Percentiles rank a stretch among this genome's conserved stretches.
These are phyloP conservation scores for Anabas testudineus DNA, from an alignment of 2,797 vertebrate genomes.

Conservation along the genomic window DNA sequence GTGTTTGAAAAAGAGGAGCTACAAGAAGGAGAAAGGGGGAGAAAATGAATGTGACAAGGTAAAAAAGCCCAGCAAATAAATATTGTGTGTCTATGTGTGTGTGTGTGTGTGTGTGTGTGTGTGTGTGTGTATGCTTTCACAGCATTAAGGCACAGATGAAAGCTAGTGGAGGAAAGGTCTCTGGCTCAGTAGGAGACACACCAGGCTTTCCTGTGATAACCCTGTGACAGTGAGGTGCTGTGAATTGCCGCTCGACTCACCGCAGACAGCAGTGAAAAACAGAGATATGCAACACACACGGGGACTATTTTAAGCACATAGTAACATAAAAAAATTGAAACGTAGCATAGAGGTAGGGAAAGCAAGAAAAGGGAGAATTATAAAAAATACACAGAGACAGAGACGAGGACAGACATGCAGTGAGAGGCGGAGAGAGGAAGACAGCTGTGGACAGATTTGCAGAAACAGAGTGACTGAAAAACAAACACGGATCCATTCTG, in stretches of 20 bases:
- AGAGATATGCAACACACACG: constrained; percentile 38
- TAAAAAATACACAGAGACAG: constrained; percentile 30
- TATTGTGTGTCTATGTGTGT: constrained; percentile 5
- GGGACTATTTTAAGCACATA: constrained; percentile 16
- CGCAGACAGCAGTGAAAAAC: constrained; percentile 26
- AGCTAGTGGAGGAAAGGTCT: constrained; percentile 41
- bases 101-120: constrained; percentile 12
- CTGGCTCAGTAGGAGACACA: constrained; percentile 65
- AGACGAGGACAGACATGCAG: constrained; percentile 29
- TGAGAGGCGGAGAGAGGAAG: constrained; percentile 35
- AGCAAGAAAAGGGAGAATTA: constrained; percentile 13
- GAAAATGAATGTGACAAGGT: constrained; percentile 19
- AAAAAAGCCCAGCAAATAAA: constrained; percentile 35
- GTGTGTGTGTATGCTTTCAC: constrained; percentile 23
- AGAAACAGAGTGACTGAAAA: constrained; percentile 25
- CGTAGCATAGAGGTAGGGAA: not conserved
- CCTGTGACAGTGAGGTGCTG: constrained; percentile 52
- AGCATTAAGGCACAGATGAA: constrained; percentile 62
- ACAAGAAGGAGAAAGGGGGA: not conserved
- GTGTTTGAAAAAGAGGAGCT: not conserved
- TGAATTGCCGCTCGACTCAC: constrained; percentile 41
- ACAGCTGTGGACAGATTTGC: constrained; percentile 30
- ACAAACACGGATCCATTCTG: constrained; percentile 45
- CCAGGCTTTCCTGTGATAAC: constrained; percentile 68
- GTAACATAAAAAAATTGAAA: constrained; percentile 9